phyloP scores from a whole-genome alignment of 1,140 invertebrate genomes.

The Polypedilum vanderplanki region DNA sequence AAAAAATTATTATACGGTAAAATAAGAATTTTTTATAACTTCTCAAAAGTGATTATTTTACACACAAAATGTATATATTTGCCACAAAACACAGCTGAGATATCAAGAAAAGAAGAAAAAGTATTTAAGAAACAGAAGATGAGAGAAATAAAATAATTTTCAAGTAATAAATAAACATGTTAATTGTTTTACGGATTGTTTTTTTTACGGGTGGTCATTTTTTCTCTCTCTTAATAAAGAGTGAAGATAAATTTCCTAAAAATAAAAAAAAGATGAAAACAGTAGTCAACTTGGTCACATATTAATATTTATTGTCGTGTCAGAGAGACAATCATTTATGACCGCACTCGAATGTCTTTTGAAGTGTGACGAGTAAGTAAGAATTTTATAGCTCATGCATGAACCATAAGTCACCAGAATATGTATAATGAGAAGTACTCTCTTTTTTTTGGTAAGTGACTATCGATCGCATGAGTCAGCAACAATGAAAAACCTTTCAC shows the following conservation, averaged over 20 bases:
- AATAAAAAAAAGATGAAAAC: neutral
- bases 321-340: neutral
- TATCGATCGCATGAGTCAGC: constrained; percentile 1
- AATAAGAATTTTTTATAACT: too few relatives aligned
- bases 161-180: constrained; percentile 17
- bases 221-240: neutral
- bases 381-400: neutral
- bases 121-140: neutral
- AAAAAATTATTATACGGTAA: neutral
- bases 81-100: too few relatives aligned
- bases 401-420: constrained; percentile 8
- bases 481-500: neutral
- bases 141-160: neutral
- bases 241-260: neutral
- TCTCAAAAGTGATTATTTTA: too few relatives aligned
- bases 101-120: too few relatives aligned
- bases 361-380: neutral
- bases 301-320: neutral
- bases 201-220: constrained; percentile 24
- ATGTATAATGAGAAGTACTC: neutral
- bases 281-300: neutral
- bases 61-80: too few relatives aligned
- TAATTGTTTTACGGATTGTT: constrained; percentile 20
- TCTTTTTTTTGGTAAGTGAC: neutral
- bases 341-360: neutral